phyloP scores from a whole-genome alignment of 2,113 vertebrate genomes.

The Sphyrna mokarran region DNA sequence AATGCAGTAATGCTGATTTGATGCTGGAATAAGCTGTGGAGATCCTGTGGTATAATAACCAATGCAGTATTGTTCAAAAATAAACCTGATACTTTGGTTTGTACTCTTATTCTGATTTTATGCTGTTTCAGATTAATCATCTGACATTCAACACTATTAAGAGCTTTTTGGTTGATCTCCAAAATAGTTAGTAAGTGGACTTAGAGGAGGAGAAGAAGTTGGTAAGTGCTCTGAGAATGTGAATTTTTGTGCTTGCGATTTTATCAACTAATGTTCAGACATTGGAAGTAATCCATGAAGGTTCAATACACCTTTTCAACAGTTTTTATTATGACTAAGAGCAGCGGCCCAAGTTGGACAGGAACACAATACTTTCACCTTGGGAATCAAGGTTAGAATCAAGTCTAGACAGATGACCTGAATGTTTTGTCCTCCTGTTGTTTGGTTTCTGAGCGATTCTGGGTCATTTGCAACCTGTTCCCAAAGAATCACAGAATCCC shows the following conservation, averaged over 20 bases:
- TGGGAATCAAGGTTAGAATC: not conserved
- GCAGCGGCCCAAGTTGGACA: not conserved
- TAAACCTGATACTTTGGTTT: not conserved
- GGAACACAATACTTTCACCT: slow-evolving; percentile 6
- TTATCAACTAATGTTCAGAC: slow-evolving; percentile 14
- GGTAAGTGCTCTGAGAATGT: not conserved
- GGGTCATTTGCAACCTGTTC: not conserved
- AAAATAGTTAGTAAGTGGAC: slow-evolving; percentile 5
- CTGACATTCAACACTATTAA: not conserved
- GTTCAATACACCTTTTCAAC: not conserved
- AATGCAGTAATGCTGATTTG: not conserved
- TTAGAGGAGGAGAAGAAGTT: not conserved
- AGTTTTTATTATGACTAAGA: not conserved
- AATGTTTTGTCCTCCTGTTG: not conserved
- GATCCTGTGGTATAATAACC: not conserved
- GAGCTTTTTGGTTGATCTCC: not conserved
- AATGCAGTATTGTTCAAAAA: not conserved
- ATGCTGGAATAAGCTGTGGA: not conserved
- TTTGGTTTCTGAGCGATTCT: not conserved
- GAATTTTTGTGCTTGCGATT: not conserved
- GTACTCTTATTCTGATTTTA: not conserved
- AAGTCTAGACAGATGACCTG: not conserved
- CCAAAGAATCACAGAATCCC: not conserved
- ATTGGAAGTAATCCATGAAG: not conserved
- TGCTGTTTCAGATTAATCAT: not conserved